Base-by-base conservation (phyloP, 92 coral and sea anemone genomes). In the Pocillopora grandis region DNA sequence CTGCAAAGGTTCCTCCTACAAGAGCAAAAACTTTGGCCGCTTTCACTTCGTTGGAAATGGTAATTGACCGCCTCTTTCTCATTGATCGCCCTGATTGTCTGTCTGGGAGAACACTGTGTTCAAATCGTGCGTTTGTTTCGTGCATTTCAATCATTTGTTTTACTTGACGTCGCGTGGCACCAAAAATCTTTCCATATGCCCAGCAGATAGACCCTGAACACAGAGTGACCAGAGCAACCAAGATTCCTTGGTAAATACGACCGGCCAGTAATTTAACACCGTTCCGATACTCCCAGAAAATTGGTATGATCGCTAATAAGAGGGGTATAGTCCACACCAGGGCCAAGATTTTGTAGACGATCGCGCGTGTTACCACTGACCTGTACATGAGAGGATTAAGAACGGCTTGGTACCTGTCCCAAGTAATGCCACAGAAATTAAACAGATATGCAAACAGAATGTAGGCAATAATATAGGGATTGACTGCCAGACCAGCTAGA, bases 381-480 rank as follows among this genome's bases (percentile, higher is more conserved):
- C 89, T 86, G 87, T 95, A 95, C 23, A 89, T 80, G n/a, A 95
- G 91, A 9, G 98, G 98, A 11, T 92, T 83, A 8, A 94, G 65
- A 18, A 95, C 90, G 31, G 98, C 96, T 61, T 88, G 94, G 86
- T 88, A 95, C 11, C 98, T 88, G 56, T 95, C 98, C 88, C 93
- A 95, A 1, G 98, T 95, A 10, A 95, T 92, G 13, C 98, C 98
- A 71, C 98, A 94, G 78, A 95, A 88, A 80, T 95, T 95, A 78
- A 95, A 94, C 49, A 95, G 91, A 10, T 95, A 95, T 3, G 98
- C 93, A 68, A 95, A 92, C 10, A 95, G 94, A 6, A 95, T 94
- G 81, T 92, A 95, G 10, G 96, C 95, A 36, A 95, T 92, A 21
- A 95, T 85, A 62, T 95, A 95, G 0, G 97, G 94, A 64, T 88